Evolutionary conservation across 1,140 invertebrate genomes (phyloP).

Genomic region (Antheraea mylitta): DNA sequence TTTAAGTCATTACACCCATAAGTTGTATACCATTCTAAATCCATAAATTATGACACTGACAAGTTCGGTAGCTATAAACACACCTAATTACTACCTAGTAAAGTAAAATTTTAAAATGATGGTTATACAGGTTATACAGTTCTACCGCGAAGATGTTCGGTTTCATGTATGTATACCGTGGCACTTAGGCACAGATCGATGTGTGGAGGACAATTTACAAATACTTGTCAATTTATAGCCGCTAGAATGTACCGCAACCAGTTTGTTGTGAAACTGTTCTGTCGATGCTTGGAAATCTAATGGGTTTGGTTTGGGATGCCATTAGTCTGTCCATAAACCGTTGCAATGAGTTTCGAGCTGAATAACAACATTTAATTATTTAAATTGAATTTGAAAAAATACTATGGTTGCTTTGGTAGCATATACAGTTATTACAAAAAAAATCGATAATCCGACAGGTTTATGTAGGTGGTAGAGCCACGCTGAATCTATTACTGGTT

Average conservation of each 20-base stretch:
- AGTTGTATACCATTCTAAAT: too few relatives aligned
- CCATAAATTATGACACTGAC: too few relatives aligned
- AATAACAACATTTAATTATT: neutral
- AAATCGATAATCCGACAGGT: too few relatives aligned
- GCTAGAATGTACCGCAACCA: slow-evolving; percentile 13
- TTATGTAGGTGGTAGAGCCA: too few relatives aligned
- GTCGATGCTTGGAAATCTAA: neutral
- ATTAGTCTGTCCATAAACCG: neutral
- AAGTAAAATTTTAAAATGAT: neutral
- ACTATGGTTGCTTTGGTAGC: too few relatives aligned
- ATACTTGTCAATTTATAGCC: slow-evolving; percentile 35
- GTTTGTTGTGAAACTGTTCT: slow-evolving; percentile 7
- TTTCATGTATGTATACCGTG: slow-evolving; percentile 14
- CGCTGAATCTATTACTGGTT: too few relatives aligned
- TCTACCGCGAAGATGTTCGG: neutral
- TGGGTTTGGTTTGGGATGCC: neutral
- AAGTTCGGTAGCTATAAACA: too few relatives aligned
- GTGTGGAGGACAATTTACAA: slow-evolving; percentile 46
- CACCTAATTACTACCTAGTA: neutral
- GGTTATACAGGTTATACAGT: neutral
- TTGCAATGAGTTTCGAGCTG: neutral
- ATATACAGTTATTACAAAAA: too few relatives aligned
- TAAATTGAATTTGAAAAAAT: too few relatives aligned
- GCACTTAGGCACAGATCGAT: slow-evolving; percentile 36
- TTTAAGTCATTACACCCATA: too few relatives aligned